Conservation (phyloP, 2,797 vertebrate genomes). For the Crypturellus tataupa region DNA sequence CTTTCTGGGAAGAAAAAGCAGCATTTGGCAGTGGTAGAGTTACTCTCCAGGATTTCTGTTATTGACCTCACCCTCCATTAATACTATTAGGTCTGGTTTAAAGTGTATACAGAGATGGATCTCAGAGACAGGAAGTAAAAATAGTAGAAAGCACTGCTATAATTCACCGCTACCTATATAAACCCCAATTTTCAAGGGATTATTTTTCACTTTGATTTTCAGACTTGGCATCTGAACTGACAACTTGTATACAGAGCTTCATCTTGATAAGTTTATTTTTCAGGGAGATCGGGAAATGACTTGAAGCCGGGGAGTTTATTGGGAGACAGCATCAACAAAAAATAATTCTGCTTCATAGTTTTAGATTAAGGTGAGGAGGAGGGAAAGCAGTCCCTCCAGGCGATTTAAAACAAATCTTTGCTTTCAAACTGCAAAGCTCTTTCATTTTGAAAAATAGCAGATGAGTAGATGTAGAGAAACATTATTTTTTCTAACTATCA, state of each 20-base stretch:
- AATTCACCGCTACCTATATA: constrained; percentile 37
- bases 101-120: background rate
- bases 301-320: constrained; percentile 16
- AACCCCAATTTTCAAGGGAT: constrained; percentile 28
- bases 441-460: constrained; percentile 56
- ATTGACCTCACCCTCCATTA: background rate
- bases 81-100: background rate
- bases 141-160: background rate
- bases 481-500: background rate
- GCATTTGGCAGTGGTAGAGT: background rate
- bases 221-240: constrained; percentile 37
- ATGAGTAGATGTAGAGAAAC: constrained; percentile 4
- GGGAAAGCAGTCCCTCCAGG: background rate
- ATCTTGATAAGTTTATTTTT: constrained; percentile 54
- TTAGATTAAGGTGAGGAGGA: background rate
- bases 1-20: background rate
- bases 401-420: constrained; percentile 49
- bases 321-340: background rate
- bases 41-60: background rate
- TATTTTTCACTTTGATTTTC: constrained; percentile 29
- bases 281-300: background rate
- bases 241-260: background rate
- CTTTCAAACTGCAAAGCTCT: constrained; percentile 47
- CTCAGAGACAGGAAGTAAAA: constrained; percentile 11
- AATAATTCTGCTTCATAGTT: background rate